Conservation (phyloP, 2,888 invertebrate species). For the Plebejus melissa region DNA sequence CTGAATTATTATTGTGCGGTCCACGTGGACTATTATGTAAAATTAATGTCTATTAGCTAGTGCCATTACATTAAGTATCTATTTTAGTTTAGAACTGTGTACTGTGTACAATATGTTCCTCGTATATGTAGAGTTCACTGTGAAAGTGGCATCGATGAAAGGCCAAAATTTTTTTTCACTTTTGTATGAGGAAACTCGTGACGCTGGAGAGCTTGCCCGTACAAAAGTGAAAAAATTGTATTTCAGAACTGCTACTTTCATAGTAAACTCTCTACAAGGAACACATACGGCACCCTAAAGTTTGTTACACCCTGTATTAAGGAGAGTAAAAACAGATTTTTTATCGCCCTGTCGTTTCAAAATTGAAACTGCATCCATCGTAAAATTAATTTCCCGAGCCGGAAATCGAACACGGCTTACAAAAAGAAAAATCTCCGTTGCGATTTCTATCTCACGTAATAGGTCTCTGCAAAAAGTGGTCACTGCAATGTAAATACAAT, state of each 20-base stretch:
- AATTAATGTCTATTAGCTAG: background rate
- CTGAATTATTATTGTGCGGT: background rate
- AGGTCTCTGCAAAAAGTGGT: background rate
- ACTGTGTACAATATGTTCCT: too few relatives aligned
- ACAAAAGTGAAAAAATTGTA: too few relatives aligned
- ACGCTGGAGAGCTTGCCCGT: too few relatives aligned
- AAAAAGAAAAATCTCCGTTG: background rate
- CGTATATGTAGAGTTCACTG: too few relatives aligned
- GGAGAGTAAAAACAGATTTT: background rate
- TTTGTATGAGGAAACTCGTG: too few relatives aligned
- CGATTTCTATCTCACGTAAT: background rate
- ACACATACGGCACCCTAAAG: too few relatives aligned
- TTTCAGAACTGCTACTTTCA: too few relatives aligned
- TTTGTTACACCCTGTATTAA: background rate
- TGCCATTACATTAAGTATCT: background rate
- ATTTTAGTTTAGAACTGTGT: background rate
- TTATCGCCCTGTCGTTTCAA: background rate
- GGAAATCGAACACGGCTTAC: background rate
- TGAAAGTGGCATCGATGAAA: too few relatives aligned
- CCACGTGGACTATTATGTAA: background rate
- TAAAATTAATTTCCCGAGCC: background rate
- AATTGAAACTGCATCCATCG: background rate
- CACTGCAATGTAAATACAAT: slow-evolving; percentile 3
- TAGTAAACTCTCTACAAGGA: too few relatives aligned
- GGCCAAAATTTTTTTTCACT: too few relatives aligned